These are phyloP conservation scores for Ophioninae sp. DNA, from an alignment of 2,888 invertebrate species.

Conservation along the genomic window DNA sequence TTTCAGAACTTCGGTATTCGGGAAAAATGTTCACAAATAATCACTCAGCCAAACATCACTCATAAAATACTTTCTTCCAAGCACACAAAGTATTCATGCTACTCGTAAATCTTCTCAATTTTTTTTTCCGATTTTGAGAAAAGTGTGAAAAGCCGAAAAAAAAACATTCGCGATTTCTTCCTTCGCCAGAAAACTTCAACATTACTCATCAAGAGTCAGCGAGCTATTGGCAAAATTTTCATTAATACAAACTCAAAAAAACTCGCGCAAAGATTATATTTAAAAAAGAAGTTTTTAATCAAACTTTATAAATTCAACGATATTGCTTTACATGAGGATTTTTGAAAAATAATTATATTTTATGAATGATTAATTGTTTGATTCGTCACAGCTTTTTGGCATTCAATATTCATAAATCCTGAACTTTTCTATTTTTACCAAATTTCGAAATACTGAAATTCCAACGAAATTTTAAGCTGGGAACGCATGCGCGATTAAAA, in stretches of 20 bases:
- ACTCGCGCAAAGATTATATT: background rate
- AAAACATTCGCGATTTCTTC: background rate
- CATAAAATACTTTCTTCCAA: background rate
- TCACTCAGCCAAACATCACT: background rate
- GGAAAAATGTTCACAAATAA: background rate
- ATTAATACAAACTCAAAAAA: background rate
- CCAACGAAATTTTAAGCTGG: background rate
- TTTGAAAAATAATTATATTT: background rate
- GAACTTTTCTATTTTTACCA: background rate
- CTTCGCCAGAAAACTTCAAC: too few relatives aligned
- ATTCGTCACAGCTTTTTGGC: background rate
- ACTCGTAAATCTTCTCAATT: background rate
- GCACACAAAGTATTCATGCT: background rate
- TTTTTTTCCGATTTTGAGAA: background rate
- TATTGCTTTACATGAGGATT: background rate
- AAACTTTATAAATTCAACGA: background rate
- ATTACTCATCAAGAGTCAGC: too few relatives aligned
- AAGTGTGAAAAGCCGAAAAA: background rate
- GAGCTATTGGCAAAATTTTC: background rate
- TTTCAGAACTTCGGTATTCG: background rate
- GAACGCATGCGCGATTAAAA: background rate
- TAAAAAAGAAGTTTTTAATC: background rate
- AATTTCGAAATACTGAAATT: background rate
- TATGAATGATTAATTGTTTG: background rate
- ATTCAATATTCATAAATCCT: background rate